Evolutionary conservation across 2,888 invertebrate genomes (phyloP).

Genomic region (Chloroclystis v-ata): DNA sequence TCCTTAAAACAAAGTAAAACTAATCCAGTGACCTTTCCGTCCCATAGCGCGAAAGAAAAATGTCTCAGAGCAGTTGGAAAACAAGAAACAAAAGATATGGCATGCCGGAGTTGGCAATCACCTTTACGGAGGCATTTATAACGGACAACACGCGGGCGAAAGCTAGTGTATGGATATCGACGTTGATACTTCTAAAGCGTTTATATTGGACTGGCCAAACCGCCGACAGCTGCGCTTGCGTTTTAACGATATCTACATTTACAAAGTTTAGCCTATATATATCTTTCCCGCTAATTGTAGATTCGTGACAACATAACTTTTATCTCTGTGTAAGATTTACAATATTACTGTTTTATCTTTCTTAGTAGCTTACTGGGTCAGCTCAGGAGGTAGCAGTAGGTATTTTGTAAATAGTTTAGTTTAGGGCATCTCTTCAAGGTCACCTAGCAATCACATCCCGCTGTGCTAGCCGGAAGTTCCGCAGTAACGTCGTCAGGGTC

Average conservation of each 20-base stretch:
- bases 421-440: slow-evolving; percentile 13
- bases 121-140: slow-evolving; percentile 25
- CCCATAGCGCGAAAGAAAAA: slow-evolving; percentile 18
- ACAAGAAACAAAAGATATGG: slow-evolving; percentile 17
- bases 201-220: no score
- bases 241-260: no score
- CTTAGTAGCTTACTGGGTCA: no score
- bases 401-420: no score
- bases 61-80: slow-evolving; percentile 17
- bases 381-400: no score
- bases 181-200: no score
- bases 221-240: no score
- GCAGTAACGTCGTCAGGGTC: slow-evolving; percentile 17
- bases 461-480: slow-evolving; percentile 19
- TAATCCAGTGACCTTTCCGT: slow-evolving; percentile 10
- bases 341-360: no score
- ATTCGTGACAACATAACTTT: no score
- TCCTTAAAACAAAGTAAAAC: slow-evolving; percentile 12
- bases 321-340: no score
- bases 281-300: no score
- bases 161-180: slow-evolving; percentile 1
- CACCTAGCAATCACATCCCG: slow-evolving; percentile 19
- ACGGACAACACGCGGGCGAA: slow-evolving; percentile 14
- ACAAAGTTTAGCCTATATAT: no score
- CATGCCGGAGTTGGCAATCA: slow-evolving; percentile 26